Conservation (phyloP, 2,888 invertebrate genomes). For the Caenorhabditis plicata region DNA sequence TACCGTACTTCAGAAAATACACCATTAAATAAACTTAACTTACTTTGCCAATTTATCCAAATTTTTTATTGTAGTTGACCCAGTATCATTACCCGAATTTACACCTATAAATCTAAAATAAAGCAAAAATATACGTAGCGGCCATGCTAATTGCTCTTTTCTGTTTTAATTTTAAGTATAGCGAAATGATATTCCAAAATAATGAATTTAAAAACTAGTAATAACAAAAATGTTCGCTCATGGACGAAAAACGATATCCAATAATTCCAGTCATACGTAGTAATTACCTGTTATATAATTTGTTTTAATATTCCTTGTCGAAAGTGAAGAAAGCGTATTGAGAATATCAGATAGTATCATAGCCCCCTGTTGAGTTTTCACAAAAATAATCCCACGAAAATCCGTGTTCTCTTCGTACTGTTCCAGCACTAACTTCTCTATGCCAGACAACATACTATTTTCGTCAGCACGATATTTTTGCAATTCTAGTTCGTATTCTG, state of each 20-base stretch:
- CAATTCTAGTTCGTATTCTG: too few species aligned
- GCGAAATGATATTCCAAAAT: too few species aligned
- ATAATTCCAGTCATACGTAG: neutral
- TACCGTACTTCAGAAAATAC: too few species aligned
- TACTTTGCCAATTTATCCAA: too few species aligned
- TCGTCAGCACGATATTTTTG: too few species aligned
- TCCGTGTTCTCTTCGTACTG: constrained; percentile 6
- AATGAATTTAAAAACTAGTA: neutral
- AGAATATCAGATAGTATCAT: constrained; percentile 25
- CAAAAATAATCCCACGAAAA: constrained; percentile 43
- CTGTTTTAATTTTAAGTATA: too few species aligned
- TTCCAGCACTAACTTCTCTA: constrained; percentile 8
- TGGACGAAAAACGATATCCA: neutral
- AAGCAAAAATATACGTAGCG: too few species aligned
- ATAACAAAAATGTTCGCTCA: neutral
- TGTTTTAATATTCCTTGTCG: constrained; percentile 3
- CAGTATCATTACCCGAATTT: too few species aligned
- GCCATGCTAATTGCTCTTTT: too few species aligned
- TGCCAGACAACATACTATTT: constrained; percentile 13
- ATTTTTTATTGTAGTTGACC: too few species aligned
- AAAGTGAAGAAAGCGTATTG: constrained; percentile 8
- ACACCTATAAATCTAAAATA: too few species aligned
- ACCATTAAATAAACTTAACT: too few species aligned
- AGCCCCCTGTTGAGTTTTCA: constrained; percentile 35
- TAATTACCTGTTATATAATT: constrained; percentile 23